These are phyloP conservation scores for Rallus limicola DNA, from an alignment of 2,113 vertebrate genomes.

Conservation along the genomic window DNA sequence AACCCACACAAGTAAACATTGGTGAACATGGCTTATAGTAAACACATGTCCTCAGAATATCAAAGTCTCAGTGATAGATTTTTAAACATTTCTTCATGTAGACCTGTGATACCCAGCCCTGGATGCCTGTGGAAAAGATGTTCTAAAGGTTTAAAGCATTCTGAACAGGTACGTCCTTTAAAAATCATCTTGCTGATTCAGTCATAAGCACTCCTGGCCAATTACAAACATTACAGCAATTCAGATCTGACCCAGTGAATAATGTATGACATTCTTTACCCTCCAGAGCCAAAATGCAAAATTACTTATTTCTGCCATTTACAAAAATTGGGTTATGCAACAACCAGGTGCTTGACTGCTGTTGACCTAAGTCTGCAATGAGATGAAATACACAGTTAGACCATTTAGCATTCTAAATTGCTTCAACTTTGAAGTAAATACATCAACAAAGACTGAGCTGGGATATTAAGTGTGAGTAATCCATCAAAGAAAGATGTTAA, in stretches of 20 bases:
- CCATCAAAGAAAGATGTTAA: slow-evolving; percentile 2
- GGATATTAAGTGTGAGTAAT: slow-evolving; percentile 22
- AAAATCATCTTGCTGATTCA: not conserved
- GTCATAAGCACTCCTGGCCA: not conserved
- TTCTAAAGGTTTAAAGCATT: not conserved
- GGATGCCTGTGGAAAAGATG: not conserved
- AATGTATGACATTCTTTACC: not conserved
- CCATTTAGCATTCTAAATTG: slow-evolving; percentile 14
- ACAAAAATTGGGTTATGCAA: not conserved
- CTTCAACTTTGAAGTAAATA: slow-evolving; percentile 26
- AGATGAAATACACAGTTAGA: not conserved
- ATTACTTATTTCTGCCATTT: not conserved
- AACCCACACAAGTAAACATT: not conserved
- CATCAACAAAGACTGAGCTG: not conserved
- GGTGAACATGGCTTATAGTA: not conserved
- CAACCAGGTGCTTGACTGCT: not conserved
- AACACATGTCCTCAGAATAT: not conserved
- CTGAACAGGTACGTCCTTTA: not conserved
- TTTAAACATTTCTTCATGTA: not conserved
- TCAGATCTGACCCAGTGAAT: not conserved
- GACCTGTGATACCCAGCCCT: not conserved
- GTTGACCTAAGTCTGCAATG: not conserved
- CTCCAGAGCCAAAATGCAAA: not conserved
- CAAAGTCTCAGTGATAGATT: not conserved
- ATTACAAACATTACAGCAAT: not conserved